Conservation (phyloP, 2,888 invertebrate genomes). For the Yponomeuta cagnagella region DNA sequence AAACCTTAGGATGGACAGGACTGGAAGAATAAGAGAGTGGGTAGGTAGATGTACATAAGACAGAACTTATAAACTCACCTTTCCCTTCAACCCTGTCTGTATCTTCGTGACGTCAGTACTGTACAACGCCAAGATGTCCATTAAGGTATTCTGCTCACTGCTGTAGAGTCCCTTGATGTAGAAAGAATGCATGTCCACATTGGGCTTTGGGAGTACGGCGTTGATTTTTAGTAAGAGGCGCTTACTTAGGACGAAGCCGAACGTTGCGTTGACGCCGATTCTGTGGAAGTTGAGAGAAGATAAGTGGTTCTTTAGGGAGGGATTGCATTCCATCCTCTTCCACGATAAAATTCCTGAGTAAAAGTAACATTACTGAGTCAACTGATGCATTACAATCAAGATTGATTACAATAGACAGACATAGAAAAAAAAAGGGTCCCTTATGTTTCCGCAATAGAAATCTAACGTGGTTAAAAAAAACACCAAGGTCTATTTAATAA, state of each 20-base stretch:
- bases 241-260: slow-evolving; percentile 62
- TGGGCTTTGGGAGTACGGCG: slow-evolving; percentile 78
- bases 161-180: slow-evolving; percentile 65
- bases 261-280: slow-evolving; percentile 75
- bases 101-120: slow-evolving; percentile 67
- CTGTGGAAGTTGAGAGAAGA: slow-evolving; percentile 29
- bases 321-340: too few species aligned
- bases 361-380: too few species aligned
- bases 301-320: neutral
- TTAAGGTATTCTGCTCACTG: slow-evolving; percentile 39
- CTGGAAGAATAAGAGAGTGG: too few species aligned
- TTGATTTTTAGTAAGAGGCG: slow-evolving; percentile 73
- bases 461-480: too few species aligned
- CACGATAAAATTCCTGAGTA: too few species aligned
- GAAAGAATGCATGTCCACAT: slow-evolving; percentile 78
- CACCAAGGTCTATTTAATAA: too few species aligned
- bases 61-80: slow-evolving; percentile 44
- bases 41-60: too few species aligned
- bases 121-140: slow-evolving; percentile 67
- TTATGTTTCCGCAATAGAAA: too few species aligned
- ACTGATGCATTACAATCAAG: too few species aligned
- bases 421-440: too few species aligned
- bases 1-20: too few species aligned
- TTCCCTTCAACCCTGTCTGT: slow-evolving; percentile 75
- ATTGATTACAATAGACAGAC: too few species aligned